Evolutionary conservation across 1,140 invertebrate species (phyloP), one percentile per base, ranked within the genome.

Genomic region (Zaprionus taronus): DNA sequence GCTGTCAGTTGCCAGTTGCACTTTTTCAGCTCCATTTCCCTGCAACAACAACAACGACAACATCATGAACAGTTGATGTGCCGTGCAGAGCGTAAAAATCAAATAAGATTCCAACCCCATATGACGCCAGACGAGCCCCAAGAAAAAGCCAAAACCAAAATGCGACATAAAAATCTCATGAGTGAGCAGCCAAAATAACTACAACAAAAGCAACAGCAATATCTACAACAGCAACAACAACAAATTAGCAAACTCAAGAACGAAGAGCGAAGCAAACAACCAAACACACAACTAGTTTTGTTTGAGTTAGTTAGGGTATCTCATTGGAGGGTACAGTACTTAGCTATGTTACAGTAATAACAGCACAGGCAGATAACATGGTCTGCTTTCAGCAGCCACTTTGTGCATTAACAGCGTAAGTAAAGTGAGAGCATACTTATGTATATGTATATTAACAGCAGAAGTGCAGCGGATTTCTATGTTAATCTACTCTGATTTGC

Each of bases 21-120:
- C 49, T 89, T 84, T 83, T 90, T 81, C 81, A 90, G 81, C 85
- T 76, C 65, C 78, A 87, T 90, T 87, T 83, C 78, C 58, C 66
- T 53, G 63, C 44, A 44, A 83, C 57, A 17, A 47, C 62, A n/a
- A 49, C 14, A 41, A 41, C 4, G 15, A 41, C 4, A 41, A 4
- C 14, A 6, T 79, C 61, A 79, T 49, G 67, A 64, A n/a, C 63
- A 34, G 44, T 69, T 78, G 77, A 77, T 67, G 67, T 69, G 67
- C 26, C 22, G 36, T 73, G 68, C 38, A 65, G 77, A 68, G 61
- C 63, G 55, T 70, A 69, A 75, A 63, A 77, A 77, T 83, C 77
- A 80, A 83, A 89, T 77, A 68, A 41, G 63, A 34, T 20, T 20
- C 49, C n/a, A n/a, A n/a, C n/a, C n/a, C n/a, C 49, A 51, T 3